Evolutionary conservation across 1,140 invertebrate genomes (phyloP), one percentile per base, ranked within the genome.

Genomic region (Heliconius himera): DNA sequence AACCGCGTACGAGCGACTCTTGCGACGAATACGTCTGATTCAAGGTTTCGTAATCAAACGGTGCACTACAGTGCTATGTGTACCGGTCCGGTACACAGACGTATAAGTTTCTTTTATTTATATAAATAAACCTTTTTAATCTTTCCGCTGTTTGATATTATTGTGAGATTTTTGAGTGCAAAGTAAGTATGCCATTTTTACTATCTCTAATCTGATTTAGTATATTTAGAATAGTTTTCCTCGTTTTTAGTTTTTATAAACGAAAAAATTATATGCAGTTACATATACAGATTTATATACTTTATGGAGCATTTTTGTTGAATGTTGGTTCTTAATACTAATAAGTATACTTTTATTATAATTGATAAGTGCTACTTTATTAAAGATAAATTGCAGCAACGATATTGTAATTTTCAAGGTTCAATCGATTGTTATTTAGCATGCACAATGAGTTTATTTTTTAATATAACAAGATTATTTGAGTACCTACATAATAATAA

Each of bases 11-110:
- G n/a, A 66, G 60, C 70, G 46, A 74, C 80, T 81, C 80, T 78
- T 75, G 80, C 80, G 80, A 78, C 81, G 78, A 77, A 80, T 76
- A 66, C 22, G 13, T 16, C 26, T 22, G 60, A 66, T 66, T 66
- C 60, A 66, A 66, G 60, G 60, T 66, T 66, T 66, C 54, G 54
- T 56, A 66, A 66, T 66, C 60, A 66, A 66, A 66, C 26, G n/a
- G 60, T 66, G 22, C 60, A 66, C 9, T 29, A 29, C 60, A 66
- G 60, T 66, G 26, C 60, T 66, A 66, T 66, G 60, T 66, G 60
- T 66, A 66, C 60, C 60, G 60, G 60, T 13, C 60, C 11, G 60
- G 26, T 66, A 29, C 60, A 66, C 60, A 11, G 60, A 66, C 60
- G 60, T 66, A 29, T 26, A 66, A 11, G 0, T 8, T 26, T 9